Evolutionary conservation across 2,797 vertebrate genomes (phyloP).

Genomic region (Kryptolebias ocellatus): DNA sequence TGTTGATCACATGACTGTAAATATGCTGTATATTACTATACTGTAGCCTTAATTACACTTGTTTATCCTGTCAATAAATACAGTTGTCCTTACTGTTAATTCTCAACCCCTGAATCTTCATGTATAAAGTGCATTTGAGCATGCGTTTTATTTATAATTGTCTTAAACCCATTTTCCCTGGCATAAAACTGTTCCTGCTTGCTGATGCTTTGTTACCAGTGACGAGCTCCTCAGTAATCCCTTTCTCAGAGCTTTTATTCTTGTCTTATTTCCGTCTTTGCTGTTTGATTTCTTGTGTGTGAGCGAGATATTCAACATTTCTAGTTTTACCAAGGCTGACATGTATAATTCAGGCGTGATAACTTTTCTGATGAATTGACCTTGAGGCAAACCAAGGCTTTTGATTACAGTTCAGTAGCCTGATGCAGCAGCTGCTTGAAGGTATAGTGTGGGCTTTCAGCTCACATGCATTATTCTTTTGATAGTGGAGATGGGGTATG

Average conservation of each 20-base stretch:
- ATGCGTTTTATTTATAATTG: conserved; percentile 30
- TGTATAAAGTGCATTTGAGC: conserved; percentile 15
- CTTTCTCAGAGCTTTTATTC: conserved; percentile 3
- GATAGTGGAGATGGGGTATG: conserved; percentile 6
- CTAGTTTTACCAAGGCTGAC: conserved; percentile 71
- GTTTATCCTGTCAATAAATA: neutral
- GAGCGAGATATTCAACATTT: conserved; percentile 70
- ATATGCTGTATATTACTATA: neutral
- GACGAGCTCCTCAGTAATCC: conserved; percentile 27
- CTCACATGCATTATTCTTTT: conserved; percentile 22
- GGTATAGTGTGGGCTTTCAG: conserved; percentile 52
- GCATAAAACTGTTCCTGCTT: conserved; percentile 10
- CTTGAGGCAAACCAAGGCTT: conserved; percentile 68
- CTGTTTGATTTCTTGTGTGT: conserved; percentile 43
- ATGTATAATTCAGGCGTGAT: conserved; percentile 77
- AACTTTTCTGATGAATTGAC: conserved; percentile 73
- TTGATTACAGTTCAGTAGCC: conserved; percentile 74
- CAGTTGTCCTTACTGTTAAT: conserved; percentile 26
- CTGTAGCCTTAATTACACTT: conserved; percentile 1
- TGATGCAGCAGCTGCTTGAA: conserved; percentile 57
- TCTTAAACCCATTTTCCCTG: conserved; percentile 37
- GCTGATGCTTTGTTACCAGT: conserved; percentile 42
- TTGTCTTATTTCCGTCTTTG: conserved; percentile 15
- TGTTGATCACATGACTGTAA: neutral
- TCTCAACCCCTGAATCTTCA: conserved; percentile 5